Base-by-base conservation (phyloP, 2,797 vertebrate genomes). In the Thalassophryne amazonica region DNA sequence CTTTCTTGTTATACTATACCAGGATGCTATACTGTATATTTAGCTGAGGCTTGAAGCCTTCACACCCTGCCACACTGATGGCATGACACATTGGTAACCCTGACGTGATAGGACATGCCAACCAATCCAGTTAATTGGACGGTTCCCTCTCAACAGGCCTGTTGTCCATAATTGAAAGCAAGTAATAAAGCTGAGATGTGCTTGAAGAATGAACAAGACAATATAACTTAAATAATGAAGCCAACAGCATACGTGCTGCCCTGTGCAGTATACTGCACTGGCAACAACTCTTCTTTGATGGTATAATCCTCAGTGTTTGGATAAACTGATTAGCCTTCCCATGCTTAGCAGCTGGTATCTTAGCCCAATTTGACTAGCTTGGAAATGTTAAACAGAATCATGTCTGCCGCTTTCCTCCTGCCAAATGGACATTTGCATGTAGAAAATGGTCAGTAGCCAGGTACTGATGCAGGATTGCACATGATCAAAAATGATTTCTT, bases 71-170 rank as follows among this genome's bases (percentile, higher is more conserved):
- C 64, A 60, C 69, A 76, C 42, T 49, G 24, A 73, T 66, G 72
- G 80, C 38, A n/a, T 3, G 33, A 50, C 52, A 69, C 51, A 60
- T 40, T 29, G 43, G 48, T 27, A 69, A 54, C 23, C 57, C 32
- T 56, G 68, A 76, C 78, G 80, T 66, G 81, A 75, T 68, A 65
- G 72, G 69, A 77, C 75, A 78, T 62, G 53, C 67, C 66, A 69
- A 48, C 69, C 78, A 76, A 81, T 73, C 73, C 76, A 65, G 47
- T 67, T 84, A 85, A 83, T 83, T 85, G 81, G 75, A 80, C 57
- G 51, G 62, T 69, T 79, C 58, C 58, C 57, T 65, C 61, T 60
- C 37, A 46, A 34, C 46, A 46, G 65, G 48, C 68, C 54, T 21
- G 45, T 67, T 61, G 62, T 76, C 78, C 79, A 80, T 65, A 70